Base-by-base conservation (phyloP, 2,888 invertebrate species). In the Mesorhabditis belari region DNA sequence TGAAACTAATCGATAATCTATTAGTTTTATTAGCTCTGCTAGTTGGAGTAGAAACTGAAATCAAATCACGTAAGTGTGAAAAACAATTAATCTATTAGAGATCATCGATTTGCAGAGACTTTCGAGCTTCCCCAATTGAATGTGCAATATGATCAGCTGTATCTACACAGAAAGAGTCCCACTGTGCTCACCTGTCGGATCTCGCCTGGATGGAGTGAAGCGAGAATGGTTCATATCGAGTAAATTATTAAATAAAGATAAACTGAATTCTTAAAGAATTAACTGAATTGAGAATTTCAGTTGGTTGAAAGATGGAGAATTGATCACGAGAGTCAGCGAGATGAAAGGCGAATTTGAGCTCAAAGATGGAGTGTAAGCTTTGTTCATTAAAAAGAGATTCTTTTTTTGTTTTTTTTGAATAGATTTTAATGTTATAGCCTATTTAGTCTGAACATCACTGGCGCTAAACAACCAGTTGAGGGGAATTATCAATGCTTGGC, bases 401-500 rank as follows among this genome's bases (percentile, higher is more conserved):
- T n/a, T 55, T 9, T 35, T 35, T 35, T 35, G n/a, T 35, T 35
- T 35, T 35, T 35, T 35, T n/a, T n/a, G n/a, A n/a, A n/a, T n/a
- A n/a, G n/a, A n/a, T n/a, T n/a, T n/a, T n/a, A n/a, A n/a, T n/a
- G n/a, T n/a, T n/a, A n/a, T 53, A 1, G 6, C n/a, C 35, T 5
- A 5, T 27, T 26, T 27, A 56, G 69, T 50, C 61, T 69, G 55
- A 67, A 58, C 26, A 65, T 71, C 23, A 51, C 54, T 28, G 66
- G 68, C 49, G 61, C 61, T 4, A 63, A 64, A 28, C 66, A 58
- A n/a, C 61, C 64, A 24, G 64, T 62, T 27, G 73, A 75, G 61
- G 78, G 78, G 29, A 74, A 77, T 29, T 77, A 75, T 57, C 77
- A 77, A 62, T 77, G 77, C 52, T 60, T 73, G 6, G 74, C 74